Base-by-base conservation (phyloP, 37 sponge, comb jelly and placozoan genomes). In the Geodia barretti region DNA sequence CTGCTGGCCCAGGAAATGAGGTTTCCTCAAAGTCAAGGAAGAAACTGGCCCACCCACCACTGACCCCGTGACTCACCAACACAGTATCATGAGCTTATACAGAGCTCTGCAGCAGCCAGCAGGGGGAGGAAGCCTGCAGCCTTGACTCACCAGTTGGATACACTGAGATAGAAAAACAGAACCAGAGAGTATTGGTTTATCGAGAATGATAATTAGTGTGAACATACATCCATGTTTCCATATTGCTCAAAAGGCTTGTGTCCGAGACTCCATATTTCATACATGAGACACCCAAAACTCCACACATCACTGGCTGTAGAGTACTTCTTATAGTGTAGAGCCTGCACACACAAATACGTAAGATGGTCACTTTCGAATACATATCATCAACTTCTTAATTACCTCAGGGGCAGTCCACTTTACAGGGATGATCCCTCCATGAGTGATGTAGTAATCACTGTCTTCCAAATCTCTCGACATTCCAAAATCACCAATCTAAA, bases 361-460 rank as follows among this genome's bases (percentile, higher is more conserved):
- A n/a, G n/a, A n/a, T n/a, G n/a, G n/a, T n/a, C n/a, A n/a, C n/a
- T n/a, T n/a, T n/a, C n/a, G n/a, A n/a, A n/a, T n/a, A n/a, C n/a
- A n/a, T n/a, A n/a, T n/a, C n/a, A n/a, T n/a, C n/a, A n/a, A n/a
- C n/a, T n/a, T n/a, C n/a, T n/a, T n/a, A n/a, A n/a, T 39, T 74
- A 90, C 90, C 85, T 90, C 90, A 36, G 90, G 90, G 54, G 90
- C 90, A 66, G 90, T 90, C 90, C 90, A 90, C 64, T 84, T 90
- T 1, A 90, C 63, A 61, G 90, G 90, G 21, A 90, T 76, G 35
- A 68, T 72, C 5, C 81, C 85, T 25, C 82, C 68, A 59, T 72
- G n/a, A 41, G 80, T 38, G 2, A 74, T 69, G 73, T 90, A 90
- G 31, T 70, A 76, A 29, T 73, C 68, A 2, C 35, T 74, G 39